Evolutionary conservation across 2,888 invertebrate genomes (phyloP).

Genomic region (Ectropis crepuscularia): DNA sequence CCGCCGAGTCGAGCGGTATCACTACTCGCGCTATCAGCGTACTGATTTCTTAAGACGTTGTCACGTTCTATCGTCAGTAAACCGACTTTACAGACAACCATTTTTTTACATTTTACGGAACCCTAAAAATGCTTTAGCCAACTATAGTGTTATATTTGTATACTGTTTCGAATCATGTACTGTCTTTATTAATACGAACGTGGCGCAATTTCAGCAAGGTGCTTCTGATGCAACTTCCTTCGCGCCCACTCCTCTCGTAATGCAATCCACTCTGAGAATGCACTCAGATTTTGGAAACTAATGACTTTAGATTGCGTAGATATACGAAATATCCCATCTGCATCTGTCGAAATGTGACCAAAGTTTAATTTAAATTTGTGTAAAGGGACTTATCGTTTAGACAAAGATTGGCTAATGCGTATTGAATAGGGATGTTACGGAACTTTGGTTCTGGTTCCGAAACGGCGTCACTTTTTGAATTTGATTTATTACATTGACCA

Average conservation of each 20-base stretch:
- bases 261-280: conserved; percentile 37
- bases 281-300: conserved; percentile 20
- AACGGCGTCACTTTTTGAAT: too few species aligned
- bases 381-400: too few species aligned
- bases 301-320: conserved; percentile 16
- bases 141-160: not conserved
- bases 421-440: too few species aligned
- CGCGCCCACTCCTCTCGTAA: conserved; percentile 58
- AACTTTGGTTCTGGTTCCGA: too few species aligned
- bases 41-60: too few species aligned
- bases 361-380: not conserved
- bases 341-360: not conserved
- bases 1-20: too few species aligned
- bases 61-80: too few species aligned
- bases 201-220: conserved; percentile 52
- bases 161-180: conserved; percentile 15
- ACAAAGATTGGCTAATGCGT: too few species aligned
- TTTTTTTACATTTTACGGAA: too few species aligned
- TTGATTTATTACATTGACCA: too few species aligned
- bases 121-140: not conserved
- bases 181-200: conserved; percentile 8
- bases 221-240: conserved; percentile 75
- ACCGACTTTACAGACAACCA: too few species aligned
- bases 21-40: too few species aligned
- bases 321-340: conserved; percentile 8